These are phyloP conservation scores for Monopis laevigella DNA, from an alignment of 2,888 invertebrate genomes.

Conservation along the genomic window DNA sequence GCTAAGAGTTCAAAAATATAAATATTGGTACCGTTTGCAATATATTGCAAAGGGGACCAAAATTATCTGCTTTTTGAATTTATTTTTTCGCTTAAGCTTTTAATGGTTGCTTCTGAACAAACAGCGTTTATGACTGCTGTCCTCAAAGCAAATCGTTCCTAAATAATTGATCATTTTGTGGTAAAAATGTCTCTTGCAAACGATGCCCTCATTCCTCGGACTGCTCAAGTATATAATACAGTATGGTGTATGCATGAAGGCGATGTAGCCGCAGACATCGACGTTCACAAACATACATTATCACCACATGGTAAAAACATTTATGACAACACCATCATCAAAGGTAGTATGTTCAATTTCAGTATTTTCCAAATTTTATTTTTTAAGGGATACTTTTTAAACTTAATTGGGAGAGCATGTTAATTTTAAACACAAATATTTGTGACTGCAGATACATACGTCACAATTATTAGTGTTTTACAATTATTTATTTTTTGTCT, in stretches of 20 bases:
- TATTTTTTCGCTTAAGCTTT: slow-evolving; percentile 34
- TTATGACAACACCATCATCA: slow-evolving; percentile 47
- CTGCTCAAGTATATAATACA: slow-evolving; percentile 17
- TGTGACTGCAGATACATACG: too few species aligned
- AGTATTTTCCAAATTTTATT: slow-evolving; percentile 24
- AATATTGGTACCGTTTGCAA: background rate
- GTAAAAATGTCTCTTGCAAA: background rate
- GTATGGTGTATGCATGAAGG: slow-evolving; percentile 48
- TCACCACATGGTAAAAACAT: slow-evolving; percentile 56
- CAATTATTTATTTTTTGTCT: slow-evolving; percentile 22
- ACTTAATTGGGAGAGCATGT: too few species aligned
- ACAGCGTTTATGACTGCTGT: slow-evolving; percentile 61
- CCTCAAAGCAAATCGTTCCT: background rate
- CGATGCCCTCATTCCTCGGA: slow-evolving; percentile 61
- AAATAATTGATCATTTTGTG: slow-evolving; percentile 15
- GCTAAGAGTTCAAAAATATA: slow-evolving; percentile 39
- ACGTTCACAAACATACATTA: slow-evolving; percentile 46
- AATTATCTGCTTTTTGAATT: background rate
- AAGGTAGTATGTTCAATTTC: slow-evolving; percentile 63
- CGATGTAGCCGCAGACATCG: slow-evolving; percentile 30
- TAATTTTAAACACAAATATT: too few species aligned
- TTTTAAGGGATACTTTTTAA: too few species aligned
- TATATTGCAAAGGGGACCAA: background rate
- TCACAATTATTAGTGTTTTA: slow-evolving; percentile 22
- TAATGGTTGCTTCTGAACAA: slow-evolving; percentile 48